These are phyloP conservation scores for Gallinago media DNA, from an alignment of 2,113 vertebrate species.

Conservation along the genomic window DNA sequence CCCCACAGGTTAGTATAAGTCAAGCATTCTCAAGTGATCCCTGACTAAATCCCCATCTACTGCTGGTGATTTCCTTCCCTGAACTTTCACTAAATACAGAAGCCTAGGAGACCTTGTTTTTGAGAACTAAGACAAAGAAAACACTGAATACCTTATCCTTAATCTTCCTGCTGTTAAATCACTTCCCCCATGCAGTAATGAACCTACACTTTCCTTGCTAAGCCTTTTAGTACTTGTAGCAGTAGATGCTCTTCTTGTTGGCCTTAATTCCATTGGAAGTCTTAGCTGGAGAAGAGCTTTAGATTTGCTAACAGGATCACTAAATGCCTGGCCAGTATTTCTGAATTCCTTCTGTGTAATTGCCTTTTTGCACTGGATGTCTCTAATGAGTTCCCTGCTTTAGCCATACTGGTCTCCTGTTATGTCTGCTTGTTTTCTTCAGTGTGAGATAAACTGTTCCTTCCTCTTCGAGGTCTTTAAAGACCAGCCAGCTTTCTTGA, in stretches of 20 bases:
- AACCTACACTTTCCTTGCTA: background rate
- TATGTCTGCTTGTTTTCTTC: background rate
- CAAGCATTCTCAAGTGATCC: background rate
- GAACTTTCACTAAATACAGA: background rate
- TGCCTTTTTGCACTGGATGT: fast-evolving
- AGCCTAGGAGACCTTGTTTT: background rate
- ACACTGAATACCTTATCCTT: background rate
- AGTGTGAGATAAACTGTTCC: background rate
- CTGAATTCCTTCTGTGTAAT: background rate
- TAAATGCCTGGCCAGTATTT: background rate
- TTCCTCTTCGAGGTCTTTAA: background rate
- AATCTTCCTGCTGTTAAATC: background rate
- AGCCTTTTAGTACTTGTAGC: background rate
- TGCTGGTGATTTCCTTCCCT: background rate
- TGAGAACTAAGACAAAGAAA: background rate
- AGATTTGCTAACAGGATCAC: background rate
- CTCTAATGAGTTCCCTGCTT: background rate
- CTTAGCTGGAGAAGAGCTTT: background rate
- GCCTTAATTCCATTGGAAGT: fast-evolving
- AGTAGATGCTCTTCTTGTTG: background rate
- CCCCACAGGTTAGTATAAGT: background rate
- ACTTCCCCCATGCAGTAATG: background rate
- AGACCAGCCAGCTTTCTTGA: background rate
- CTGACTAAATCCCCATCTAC: background rate
- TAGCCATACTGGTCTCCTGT: background rate